phyloP scores from a whole-genome alignment of 2,797 vertebrate genomes.

The Gobio occitaniae region DNA sequence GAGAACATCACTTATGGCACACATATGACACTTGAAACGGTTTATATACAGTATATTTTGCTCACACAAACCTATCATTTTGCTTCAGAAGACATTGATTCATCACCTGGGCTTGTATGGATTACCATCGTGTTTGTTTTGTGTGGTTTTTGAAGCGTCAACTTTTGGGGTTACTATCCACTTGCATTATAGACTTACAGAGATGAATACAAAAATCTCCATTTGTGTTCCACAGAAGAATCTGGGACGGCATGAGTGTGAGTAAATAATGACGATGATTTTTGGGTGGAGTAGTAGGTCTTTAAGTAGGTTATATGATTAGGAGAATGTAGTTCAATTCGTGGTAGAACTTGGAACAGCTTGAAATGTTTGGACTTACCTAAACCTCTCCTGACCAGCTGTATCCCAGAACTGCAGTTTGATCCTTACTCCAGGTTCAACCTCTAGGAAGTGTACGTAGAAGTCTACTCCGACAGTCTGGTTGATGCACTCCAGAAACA shows the following conservation, averaged over 20 bases:
- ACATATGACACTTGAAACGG: too few relatives aligned
- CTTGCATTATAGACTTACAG: background rate
- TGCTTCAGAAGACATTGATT: background rate
- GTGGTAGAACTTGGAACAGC: background rate
- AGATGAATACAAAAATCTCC: background rate
- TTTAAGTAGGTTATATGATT: background rate
- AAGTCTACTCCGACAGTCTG: conserved; percentile 89
- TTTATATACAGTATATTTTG: background rate
- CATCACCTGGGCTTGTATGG: background rate
- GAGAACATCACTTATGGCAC: too few relatives aligned
- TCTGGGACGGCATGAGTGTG: background rate
- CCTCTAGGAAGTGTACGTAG: conserved; percentile 86
- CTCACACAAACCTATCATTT: background rate
- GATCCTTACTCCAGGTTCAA: conserved; percentile 80
- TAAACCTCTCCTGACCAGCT: conserved; percentile 89
- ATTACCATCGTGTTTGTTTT: background rate
- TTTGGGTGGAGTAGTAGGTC: background rate
- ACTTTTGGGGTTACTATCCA: background rate
- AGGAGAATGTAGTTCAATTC: background rate
- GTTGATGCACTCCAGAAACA: conserved; percentile 81
- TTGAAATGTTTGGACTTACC: conserved; percentile 67
- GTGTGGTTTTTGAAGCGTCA: background rate
- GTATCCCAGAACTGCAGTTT: conserved; percentile 93
- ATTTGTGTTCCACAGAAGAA: background rate
- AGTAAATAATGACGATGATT: background rate